Percentiles rank a stretch among this genome's conserved stretches.
Conservation (phyloP, 2,113 vertebrate species). For the Rhineura floridana region DNA sequence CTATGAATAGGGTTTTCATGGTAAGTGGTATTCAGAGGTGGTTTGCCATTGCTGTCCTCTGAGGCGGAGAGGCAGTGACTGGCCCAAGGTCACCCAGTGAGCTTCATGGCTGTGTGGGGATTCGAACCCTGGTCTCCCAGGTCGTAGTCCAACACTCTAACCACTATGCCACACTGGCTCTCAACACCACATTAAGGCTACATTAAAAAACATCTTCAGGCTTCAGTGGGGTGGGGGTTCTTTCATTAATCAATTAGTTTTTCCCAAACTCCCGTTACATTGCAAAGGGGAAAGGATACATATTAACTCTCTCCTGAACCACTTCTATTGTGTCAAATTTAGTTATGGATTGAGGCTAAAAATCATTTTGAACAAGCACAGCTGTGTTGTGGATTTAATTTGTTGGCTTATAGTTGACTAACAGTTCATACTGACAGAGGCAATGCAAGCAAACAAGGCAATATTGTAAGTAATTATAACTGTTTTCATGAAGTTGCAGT, state of each 20-base stretch:
- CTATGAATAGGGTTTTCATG: no score
- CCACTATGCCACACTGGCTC: no score
- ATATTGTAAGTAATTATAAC: constrained; percentile 2
- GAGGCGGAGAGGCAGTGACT: no score
- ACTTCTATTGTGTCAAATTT: constrained; percentile 3
- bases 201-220: neutral
- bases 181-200: no score
- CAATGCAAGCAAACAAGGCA: neutral
- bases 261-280: neutral
- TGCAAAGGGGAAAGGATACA: neutral
- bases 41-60: no score
- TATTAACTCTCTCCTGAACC: neutral
- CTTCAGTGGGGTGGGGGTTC: neutral
- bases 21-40: no score
- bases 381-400: neutral
- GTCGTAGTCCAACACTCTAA: no score
- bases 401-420: neutral
- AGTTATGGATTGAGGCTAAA: neutral
- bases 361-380: neutral
- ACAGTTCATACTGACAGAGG: neutral
- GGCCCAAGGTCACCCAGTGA: no score
- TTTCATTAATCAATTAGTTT: neutral
- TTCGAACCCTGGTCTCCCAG: no score
- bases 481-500: rapidly evolving
- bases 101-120: no score